phyloP scores from a whole-genome alignment of 2,888 invertebrate species.

The Drosophila monieri region DNA sequence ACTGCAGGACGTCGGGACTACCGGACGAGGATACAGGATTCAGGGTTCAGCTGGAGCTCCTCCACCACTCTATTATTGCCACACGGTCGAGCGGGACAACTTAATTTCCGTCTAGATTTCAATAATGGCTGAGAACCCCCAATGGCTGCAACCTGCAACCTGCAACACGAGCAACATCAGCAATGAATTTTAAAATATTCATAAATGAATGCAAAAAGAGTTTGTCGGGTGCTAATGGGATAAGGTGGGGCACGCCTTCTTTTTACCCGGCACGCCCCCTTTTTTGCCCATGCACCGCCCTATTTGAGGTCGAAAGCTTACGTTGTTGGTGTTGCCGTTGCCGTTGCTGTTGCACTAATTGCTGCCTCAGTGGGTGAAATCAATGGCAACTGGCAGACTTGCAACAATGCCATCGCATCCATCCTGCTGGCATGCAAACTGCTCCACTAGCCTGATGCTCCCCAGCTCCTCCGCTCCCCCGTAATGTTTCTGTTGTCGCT shows the following conservation, averaged over 20 bases:
- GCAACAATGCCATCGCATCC: constrained; percentile 41
- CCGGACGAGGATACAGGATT: constrained; percentile 1
- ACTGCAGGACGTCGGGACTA: constrained; percentile 13
- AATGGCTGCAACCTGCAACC: constrained; percentile 7
- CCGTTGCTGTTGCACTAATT: constrained; percentile 66
- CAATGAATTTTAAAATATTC: constrained; percentile 77
- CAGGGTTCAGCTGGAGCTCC: constrained; percentile 5
- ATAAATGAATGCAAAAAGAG: constrained; percentile 65
- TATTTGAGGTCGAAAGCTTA: constrained; percentile 53
- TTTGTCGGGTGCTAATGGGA: constrained; percentile 48
- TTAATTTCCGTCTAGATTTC: constrained; percentile 77
- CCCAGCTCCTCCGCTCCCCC: background rate
- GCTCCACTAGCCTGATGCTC: background rate
- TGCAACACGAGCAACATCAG: constrained; percentile 37
- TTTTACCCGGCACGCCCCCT: constrained; percentile 26
- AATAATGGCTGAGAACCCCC: constrained; percentile 44
- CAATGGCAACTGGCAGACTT: constrained; percentile 57
- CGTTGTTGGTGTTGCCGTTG: constrained; percentile 26
- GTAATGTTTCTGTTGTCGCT: constrained; percentile 35
- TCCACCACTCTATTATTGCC: constrained; percentile 36
- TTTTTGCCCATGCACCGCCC: background rate
- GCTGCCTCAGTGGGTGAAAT: constrained; percentile 64
- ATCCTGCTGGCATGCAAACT: constrained; percentile 45
- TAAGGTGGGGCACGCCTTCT: constrained; percentile 14
- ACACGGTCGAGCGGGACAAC: constrained; percentile 65